Evolutionary conservation across 2,888 invertebrate genomes (phyloP), one percentile per base, ranked within the genome.

Genomic region (Drosophila macrospina): DNA sequence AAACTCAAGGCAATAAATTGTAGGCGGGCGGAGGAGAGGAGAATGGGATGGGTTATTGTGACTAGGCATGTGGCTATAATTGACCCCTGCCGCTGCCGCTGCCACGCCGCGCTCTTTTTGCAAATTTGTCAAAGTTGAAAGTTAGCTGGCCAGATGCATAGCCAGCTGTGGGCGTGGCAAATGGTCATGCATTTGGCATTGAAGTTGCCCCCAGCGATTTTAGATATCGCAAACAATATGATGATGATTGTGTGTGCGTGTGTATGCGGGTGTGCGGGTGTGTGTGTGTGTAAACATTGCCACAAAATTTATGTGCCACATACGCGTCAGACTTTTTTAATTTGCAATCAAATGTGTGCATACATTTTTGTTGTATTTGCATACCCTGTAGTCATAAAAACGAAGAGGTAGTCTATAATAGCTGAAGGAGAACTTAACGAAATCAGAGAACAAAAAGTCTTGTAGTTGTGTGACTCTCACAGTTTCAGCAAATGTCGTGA

Each of bases 141-240:
- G 76, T 74, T 78, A 20, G 48, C 37, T 30, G 11, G 62, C 11
- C 45, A 16, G 30, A 16, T 47, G 47, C 69, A 60, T 36, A 16
- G 34, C 34, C 37, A 5, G 30, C 10, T 32, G 45, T 52, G 45
- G n/a, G 28, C 37, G 63, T 64, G 79, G 74, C 74, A 30, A 47
- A 60, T 64, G 78, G 51, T 67, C 57, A 39, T 71, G 77, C 78
- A 78, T 64, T 61, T 78, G 74, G 47, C 75, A 78, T 74, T 69
- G 79, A 61, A 24, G 59, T 26, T 7, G 34, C 28, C 41, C 26
- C 16, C 55, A 44, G 36, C 55, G 55, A 56, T 54, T 59, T 64
- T 37, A 68, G 73, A 77, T 74, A 78, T 73, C 77, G 59, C 42
- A 71, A 69, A 63, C 24, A 54, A 34, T 47, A 34, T 52, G 26